A percentile compares a stretch with the other conserved stretches of the same genome.
Evolutionary conservation across 1,140 invertebrate genomes (phyloP).

Genomic region (Eufriesea mexicana): DNA sequence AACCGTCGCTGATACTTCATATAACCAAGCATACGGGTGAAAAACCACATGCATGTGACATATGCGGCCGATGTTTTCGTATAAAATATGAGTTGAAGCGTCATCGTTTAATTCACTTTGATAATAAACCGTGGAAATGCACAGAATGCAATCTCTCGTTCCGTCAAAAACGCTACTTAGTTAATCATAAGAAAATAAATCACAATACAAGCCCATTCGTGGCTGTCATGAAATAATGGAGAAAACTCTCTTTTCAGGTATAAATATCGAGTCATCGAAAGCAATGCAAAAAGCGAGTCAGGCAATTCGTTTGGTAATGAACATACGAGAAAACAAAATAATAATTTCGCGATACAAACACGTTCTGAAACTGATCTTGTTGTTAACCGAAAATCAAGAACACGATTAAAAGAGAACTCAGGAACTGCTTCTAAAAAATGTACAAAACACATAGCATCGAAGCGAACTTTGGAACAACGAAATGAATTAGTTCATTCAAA

Average conservation of each 20-base stretch:
- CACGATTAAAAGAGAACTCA: not conserved
- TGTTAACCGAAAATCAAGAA: not conserved
- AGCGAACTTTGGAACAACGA: conserved; percentile 43
- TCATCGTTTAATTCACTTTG: conserved; percentile 81
- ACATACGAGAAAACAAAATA: conserved; percentile 24
- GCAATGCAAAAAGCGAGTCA: not conserved
- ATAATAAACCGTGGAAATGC: conserved; percentile 82
- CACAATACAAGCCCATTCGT: conserved; percentile 62
- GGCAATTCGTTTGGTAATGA: not conserved
- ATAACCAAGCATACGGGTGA: conserved; percentile 86
- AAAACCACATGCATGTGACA: conserved; percentile 85
- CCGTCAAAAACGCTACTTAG: conserved; percentile 81
- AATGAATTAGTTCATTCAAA: conserved; percentile 54
- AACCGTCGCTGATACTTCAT: conserved; percentile 84
- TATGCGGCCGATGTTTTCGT: conserved; percentile 85
- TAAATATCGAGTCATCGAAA: conserved; percentile 1
- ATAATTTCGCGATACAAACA: not conserved
- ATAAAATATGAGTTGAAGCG: conserved; percentile 85
- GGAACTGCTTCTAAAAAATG: not conserved
- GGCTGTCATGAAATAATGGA: conserved; percentile 44
- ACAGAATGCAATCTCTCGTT: conserved; percentile 78
- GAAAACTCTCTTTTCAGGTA: conserved; percentile 71
- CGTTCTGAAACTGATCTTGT: not conserved
- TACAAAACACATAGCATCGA: not conserved
- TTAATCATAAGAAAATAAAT: conserved; percentile 81